phyloP scores from a whole-genome alignment of 2,113 vertebrate species.

The Cyanoliseus patagonus region DNA sequence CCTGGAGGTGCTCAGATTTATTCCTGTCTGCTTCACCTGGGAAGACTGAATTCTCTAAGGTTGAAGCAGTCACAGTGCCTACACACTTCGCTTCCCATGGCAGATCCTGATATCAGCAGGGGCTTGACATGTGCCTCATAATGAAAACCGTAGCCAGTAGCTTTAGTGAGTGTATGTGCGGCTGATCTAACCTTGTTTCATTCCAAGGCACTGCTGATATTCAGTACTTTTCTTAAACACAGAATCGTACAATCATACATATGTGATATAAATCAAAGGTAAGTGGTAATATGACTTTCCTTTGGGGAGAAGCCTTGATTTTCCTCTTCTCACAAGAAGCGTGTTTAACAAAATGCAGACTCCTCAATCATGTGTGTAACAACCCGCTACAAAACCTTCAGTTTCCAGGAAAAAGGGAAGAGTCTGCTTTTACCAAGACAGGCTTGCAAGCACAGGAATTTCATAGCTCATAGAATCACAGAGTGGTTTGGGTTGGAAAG shows the following conservation, averaged over 20 bases:
- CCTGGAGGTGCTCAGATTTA: neutral
- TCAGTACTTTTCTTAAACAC: neutral
- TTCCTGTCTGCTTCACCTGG: neutral
- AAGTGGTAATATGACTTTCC: neutral
- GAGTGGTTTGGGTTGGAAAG: neutral
- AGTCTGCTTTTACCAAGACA: neutral
- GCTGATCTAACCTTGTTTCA: neutral
- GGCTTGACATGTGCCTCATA: neutral
- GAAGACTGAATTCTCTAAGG: neutral
- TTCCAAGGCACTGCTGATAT: neutral
- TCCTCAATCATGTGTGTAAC: neutral
- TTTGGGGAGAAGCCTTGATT: neutral
- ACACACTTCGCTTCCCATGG: neutral
- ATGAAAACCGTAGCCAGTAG: neutral
- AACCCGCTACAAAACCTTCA: neutral
- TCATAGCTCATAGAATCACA: neutral
- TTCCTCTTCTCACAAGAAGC: neutral
- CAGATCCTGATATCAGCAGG: neutral
- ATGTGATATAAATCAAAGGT: neutral
- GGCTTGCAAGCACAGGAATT: neutral
- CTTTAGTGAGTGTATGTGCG: neutral
- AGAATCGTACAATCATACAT: neutral
- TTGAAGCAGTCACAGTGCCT: neutral
- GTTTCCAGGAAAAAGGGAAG: neutral
- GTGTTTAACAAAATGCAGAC: neutral